These are phyloP conservation scores for Drosophila busckii DNA, from an alignment of 1,140 invertebrate genomes.

Conservation along the genomic window DNA sequence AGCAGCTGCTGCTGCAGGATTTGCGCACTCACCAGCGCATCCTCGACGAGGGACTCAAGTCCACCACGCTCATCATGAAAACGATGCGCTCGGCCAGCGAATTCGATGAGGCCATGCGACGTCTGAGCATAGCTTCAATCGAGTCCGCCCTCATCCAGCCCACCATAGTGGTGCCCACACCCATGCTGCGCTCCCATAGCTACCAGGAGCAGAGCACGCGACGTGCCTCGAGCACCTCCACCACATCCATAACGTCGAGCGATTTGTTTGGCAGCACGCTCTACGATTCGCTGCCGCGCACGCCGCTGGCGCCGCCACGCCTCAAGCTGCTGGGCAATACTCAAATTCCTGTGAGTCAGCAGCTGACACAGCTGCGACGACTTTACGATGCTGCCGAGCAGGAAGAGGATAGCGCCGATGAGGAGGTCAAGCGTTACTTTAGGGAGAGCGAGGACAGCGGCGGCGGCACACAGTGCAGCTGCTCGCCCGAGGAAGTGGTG, in stretches of 20 bases:
- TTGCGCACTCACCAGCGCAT: conserved; percentile 68
- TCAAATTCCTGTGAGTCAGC: conserved; percentile 66
- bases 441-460: conserved; percentile 53
- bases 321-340: conserved; percentile 64
- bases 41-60: conserved; percentile 72
- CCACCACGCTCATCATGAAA: conserved; percentile 75
- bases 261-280: conserved; percentile 58
- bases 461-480: conserved; percentile 65
- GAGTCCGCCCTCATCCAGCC: conserved; percentile 60
- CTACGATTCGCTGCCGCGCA: conserved; percentile 46
- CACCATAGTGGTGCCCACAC: conserved; percentile 58
- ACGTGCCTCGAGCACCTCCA: conserved; percentile 37
- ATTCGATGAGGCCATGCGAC: conserved; percentile 78
- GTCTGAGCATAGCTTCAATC: conserved; percentile 71
- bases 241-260: conserved; percentile 60
- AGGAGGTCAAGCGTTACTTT: conserved; percentile 77
- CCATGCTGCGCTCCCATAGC: conserved; percentile 68
- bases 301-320: conserved; percentile 58
- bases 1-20: conserved; percentile 65
- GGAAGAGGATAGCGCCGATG: conserved; percentile 67
- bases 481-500: conserved; percentile 58
- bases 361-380: conserved; percentile 61
- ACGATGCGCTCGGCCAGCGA: conserved; percentile 74
- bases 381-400: conserved; percentile 68
- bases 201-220: conserved; percentile 58